Evolutionary conservation across 2,797 vertebrate species (phyloP).

Genomic region (Lepus townsendii): DNA sequence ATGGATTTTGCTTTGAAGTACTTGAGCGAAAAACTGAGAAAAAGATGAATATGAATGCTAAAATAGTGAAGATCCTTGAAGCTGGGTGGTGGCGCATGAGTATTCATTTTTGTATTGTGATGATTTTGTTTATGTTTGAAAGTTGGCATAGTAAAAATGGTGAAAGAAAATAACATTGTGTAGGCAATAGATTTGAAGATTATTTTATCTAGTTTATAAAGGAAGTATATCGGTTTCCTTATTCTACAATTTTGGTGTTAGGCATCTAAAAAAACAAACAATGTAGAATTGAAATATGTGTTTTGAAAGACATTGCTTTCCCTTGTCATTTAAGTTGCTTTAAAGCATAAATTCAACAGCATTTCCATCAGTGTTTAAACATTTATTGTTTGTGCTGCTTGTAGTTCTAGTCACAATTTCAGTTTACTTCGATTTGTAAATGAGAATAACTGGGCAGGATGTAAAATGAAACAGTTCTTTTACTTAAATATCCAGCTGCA

Average conservation of each 20-base stretch:
- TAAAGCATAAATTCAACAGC: slow-evolving; percentile 22
- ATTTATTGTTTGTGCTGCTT: neutral
- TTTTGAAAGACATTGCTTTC: neutral
- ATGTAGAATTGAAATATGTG: neutral
- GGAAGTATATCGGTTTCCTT: slow-evolving; percentile 18
- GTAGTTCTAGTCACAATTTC: neutral
- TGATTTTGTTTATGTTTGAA: neutral
- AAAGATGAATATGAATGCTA: neutral
- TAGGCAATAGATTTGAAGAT: neutral
- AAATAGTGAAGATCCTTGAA: neutral
- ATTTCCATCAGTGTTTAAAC: slow-evolving; percentile 6
- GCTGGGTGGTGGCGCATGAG: neutral
- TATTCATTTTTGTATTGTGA: neutral
- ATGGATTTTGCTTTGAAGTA: slow-evolving; percentile 34
- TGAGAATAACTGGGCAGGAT: slow-evolving; percentile 24
- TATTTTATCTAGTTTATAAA: neutral
- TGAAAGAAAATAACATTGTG: neutral
- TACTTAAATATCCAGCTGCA: slow-evolving; percentile 7
- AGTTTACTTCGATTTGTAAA: neutral
- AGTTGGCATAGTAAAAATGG: neutral
- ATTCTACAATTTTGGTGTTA: slow-evolving; percentile 8
- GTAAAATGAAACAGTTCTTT: slow-evolving; percentile 18
- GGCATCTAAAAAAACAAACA: neutral
- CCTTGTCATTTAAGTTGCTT: neutral
- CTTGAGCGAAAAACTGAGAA: neutral